Conservation (phyloP, 2,888 invertebrate species). For the Xestia xanthographa region DNA sequence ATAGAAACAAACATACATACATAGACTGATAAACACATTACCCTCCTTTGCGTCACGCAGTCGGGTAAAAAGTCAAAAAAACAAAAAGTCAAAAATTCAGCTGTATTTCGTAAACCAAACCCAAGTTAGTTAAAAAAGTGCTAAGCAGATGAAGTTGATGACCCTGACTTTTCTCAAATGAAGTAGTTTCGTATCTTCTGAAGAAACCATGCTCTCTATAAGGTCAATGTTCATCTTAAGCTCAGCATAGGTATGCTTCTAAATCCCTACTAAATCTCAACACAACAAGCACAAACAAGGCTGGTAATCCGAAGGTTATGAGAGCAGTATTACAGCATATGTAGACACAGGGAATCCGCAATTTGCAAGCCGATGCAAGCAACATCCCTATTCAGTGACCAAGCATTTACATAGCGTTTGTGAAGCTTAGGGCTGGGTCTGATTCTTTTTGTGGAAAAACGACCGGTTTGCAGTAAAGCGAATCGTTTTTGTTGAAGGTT, state of each 20-base stretch:
- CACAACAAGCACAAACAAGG: constrained; percentile 43
- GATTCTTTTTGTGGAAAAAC: constrained; percentile 3
- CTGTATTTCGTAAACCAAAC: neutral
- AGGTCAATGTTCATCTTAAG: neutral
- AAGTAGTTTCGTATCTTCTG: neutral
- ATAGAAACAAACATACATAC: too few species aligned
- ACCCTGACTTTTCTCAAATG: neutral
- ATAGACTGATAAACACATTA: too few species aligned
- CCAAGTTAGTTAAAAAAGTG: neutral
- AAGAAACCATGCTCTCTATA: neutral
- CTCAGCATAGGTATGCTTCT: neutral
- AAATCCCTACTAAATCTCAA: constrained; percentile 29
- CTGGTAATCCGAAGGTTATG: constrained; percentile 64
- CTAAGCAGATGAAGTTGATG: neutral
- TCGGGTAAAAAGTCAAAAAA: too few species aligned
- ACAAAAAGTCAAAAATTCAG: neutral
- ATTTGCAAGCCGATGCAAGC: constrained; percentile 75
- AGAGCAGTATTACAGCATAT: constrained; percentile 46
- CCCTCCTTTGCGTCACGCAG: too few species aligned
- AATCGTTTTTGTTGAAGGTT: neutral
- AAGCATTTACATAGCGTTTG: constrained; percentile 66
- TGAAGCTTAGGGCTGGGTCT: constrained; percentile 35
- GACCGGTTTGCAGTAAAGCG: neutral
- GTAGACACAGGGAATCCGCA: constrained; percentile 70
- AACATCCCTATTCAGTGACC: constrained; percentile 70